A percentile compares a stretch with the other conserved stretches of the same genome.
Conservation (phyloP, 2,113 vertebrate species). For the Oreochromis aureus region DNA sequence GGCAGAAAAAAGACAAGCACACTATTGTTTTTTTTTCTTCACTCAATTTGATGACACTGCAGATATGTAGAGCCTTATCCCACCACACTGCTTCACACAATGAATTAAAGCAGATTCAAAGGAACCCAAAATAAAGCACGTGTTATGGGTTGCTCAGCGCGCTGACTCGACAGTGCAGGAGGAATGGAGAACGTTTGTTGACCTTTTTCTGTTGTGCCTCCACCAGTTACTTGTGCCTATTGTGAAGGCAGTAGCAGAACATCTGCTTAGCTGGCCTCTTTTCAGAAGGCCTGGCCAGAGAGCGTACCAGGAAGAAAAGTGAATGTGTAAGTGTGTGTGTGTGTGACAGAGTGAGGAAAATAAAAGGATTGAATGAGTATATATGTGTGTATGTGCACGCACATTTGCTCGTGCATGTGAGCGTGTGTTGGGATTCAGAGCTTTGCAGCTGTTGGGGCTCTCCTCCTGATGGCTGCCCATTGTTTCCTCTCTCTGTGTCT, state of each 20-base stretch:
- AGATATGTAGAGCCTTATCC: background rate
- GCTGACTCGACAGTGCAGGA: background rate
- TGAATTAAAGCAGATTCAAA: background rate
- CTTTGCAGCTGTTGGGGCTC: slow-evolving; percentile 67
- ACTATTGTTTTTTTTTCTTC: background rate
- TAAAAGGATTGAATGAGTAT: background rate
- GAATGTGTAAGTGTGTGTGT: background rate
- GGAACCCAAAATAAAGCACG: background rate
- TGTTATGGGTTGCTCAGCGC: background rate
- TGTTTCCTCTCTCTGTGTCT: slow-evolving; percentile 49
- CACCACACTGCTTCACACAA: background rate
- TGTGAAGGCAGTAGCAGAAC: slow-evolving; percentile 62
- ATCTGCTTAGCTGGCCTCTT: slow-evolving; percentile 67
- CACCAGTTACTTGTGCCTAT: slow-evolving; percentile 44
- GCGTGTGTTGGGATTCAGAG: slow-evolving; percentile 34
- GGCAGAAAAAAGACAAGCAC: background rate
- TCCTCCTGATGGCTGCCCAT: slow-evolving; percentile 59
- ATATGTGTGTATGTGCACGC: background rate
- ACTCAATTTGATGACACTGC: background rate
- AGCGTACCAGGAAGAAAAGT: background rate
- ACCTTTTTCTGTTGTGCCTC: background rate
- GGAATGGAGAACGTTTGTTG: background rate
- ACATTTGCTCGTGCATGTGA: background rate
- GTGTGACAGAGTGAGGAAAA: background rate
- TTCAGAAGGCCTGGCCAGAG: slow-evolving; percentile 35